Percentiles rank a stretch among this genome's conserved stretches.
Conservation (phyloP, 1,140 invertebrate genomes). For the Sesamia nonagrioides region DNA sequence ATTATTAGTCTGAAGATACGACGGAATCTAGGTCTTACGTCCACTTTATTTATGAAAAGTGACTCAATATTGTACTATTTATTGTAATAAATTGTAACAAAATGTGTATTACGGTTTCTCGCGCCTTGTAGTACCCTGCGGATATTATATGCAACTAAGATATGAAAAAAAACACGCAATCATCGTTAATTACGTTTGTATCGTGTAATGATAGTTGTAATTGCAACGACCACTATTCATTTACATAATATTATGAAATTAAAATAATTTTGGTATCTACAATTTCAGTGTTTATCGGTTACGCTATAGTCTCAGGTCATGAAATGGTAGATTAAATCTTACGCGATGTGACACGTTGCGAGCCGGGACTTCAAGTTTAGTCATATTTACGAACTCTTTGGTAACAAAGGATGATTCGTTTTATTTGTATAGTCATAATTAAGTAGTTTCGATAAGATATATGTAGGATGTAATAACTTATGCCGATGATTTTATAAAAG, state of each 20-base stretch:
- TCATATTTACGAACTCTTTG: neutral
- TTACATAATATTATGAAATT: conserved; percentile 46
- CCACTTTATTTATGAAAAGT: conserved; percentile 15
- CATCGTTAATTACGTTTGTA: conserved; percentile 12
- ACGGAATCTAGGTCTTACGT: conserved; percentile 8
- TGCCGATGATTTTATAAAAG: conserved; percentile 19
- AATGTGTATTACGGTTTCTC: neutral
- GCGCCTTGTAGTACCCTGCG: neutral
- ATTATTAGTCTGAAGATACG: conserved; percentile 18
- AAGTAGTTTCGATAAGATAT: neutral
- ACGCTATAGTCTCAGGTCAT: conserved; percentile 1
- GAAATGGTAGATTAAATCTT: neutral
- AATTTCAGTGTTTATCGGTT: conserved; percentile 32
- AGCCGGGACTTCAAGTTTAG: neutral
- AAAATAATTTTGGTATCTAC: conserved; percentile 29
- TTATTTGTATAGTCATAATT: conserved; percentile 7
- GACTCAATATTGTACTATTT: conserved; percentile 14
- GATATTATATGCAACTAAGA: conserved; percentile 29
- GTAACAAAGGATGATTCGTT: neutral
- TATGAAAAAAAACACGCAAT: conserved; percentile 41
- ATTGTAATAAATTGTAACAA: neutral
- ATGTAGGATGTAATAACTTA: conserved; percentile 11
- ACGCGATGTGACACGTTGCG: neutral
- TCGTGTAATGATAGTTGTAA: conserved; percentile 37
- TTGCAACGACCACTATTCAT: conserved; percentile 31